Percentiles rank a stretch among this genome's conserved stretches.
Conservation (phyloP, 2,797 vertebrate species). For the Poecilia wingei region DNA sequence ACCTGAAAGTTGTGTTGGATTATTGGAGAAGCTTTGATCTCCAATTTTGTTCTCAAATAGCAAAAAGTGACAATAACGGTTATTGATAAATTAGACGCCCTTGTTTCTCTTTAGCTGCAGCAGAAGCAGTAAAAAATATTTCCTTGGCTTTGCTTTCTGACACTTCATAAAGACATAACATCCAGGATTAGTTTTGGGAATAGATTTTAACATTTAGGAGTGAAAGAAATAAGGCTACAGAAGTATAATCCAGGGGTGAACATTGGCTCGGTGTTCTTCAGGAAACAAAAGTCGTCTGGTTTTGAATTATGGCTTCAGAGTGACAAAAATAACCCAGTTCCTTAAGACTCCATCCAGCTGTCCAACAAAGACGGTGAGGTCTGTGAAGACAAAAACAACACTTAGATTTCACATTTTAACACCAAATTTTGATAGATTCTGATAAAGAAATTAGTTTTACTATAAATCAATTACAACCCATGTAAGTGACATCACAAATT, state of each 20-base stretch:
- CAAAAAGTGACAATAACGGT: conserved; percentile 42
- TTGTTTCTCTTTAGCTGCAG: background rate
- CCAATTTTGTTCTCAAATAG: conserved; percentile 44
- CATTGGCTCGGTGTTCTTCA: conserved; percentile 34
- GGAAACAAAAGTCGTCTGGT: conserved; percentile 59
- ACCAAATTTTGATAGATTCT: background rate
- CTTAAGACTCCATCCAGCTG: conserved; percentile 23
- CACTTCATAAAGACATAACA: background rate
- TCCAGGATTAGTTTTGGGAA: conserved; percentile 19
- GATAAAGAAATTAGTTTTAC: background rate
- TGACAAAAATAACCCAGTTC: conserved; percentile 55
- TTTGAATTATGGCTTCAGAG: conserved; percentile 68
- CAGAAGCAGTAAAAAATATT: conserved; percentile 11
- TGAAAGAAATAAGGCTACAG: conserved; percentile 61
- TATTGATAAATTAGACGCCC: conserved; percentile 42
- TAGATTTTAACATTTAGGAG: conserved; percentile 11
- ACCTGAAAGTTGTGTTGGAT: conserved; percentile 13
- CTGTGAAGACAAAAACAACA: conserved; percentile 65
- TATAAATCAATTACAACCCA: too few relatives aligned
- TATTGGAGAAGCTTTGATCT: conserved; percentile 47
- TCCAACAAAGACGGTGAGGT: conserved; percentile 16
- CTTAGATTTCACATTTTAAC: conserved; percentile 32
- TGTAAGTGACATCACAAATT: background rate
- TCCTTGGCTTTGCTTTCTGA: conserved; percentile 7
- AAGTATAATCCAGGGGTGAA: conserved; percentile 61